Base-by-base conservation (phyloP, 1,140 invertebrate species). In the Tetragnatha versicolor region DNA sequence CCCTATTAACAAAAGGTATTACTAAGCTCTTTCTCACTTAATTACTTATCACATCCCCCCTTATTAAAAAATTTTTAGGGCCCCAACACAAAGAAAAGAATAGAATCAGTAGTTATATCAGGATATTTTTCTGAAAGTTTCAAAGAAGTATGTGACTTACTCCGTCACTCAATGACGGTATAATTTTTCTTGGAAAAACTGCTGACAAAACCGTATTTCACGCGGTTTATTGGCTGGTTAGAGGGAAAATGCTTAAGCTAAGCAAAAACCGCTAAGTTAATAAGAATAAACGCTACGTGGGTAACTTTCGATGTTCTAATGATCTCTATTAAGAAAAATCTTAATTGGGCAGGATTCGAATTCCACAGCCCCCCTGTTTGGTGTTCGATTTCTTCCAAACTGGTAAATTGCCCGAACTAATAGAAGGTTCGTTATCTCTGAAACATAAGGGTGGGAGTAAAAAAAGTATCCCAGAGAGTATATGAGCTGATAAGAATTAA, bases 201-300 rank as follows among this genome's bases (percentile, higher is more conserved):
- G 63, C 63, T 66, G 63, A 66, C 63, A 31, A 66, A 47, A 47
- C 25, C 17, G 17, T 35, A 37, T 51, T 51, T n/a, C n/a, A n/a
- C 39, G 49, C 9, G 20, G 25, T 22, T 66, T 47, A 66, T 66
- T 66, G 49, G 63, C 27, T 0, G 5, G 4, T n/a, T 66, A 66
- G 49, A 66, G 4, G 12, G 25, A 42, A 66, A 66, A 66, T 42
- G 45, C 63, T 9, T 25, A 45, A 9, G 37, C 61, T 65, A 42
- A 65, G 61, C 61, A 65, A 65, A 65, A 65, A 65, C 37, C 61
- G 9, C 37, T 65, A 65, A 65, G 33, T 7, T 49, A 49, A 66
- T 66, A 66, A 63, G 37, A 10, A 42, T 47, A 66, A 63, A 37
- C 37, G 25, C 17, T 39, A 17, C 63, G 31, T 20, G 20, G 6